Conservation (phyloP, 2,113 vertebrate species). For the Brachypteracias leptosomus region DNA sequence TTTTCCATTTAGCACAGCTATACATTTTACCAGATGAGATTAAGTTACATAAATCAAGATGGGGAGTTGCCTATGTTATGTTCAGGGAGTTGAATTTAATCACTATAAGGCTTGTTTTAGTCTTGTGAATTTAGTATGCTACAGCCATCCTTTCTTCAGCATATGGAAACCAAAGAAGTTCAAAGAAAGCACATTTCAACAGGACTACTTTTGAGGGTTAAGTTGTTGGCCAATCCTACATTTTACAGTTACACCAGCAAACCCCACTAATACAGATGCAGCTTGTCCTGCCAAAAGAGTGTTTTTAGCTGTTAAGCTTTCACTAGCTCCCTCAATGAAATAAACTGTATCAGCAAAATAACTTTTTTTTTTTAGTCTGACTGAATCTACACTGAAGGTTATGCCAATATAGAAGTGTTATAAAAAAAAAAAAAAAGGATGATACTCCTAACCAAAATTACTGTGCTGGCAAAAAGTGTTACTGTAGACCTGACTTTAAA, state of each 20-base stretch:
- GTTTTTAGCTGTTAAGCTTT: neutral
- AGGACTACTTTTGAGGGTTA: neutral
- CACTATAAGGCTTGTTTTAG: neutral
- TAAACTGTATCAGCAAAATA: slow-evolving; percentile 14
- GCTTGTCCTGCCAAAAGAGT: neutral
- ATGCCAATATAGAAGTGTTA: neutral
- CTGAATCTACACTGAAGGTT: neutral
- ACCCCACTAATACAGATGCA: neutral
- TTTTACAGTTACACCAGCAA: slow-evolving; percentile 1
- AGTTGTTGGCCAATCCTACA: neutral
- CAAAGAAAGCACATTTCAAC: neutral
- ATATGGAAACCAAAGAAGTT: neutral
- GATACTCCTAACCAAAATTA: neutral
- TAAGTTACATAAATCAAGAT: neutral
- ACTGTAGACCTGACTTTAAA: neutral
- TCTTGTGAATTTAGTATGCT: neutral
- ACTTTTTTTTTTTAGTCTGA: neutral
- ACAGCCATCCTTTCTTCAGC: neutral
- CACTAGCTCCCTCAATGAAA: slow-evolving; percentile 6
- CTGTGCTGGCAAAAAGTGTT: neutral
- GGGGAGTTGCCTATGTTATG: neutral
- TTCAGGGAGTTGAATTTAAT: slow-evolving; percentile 9
- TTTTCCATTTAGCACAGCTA: neutral
- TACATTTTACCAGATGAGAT: neutral
- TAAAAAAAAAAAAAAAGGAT: neutral